Evolutionary conservation across 2,797 vertebrate genomes (phyloP).

Genomic region (Eidolon dupreanum): DNA sequence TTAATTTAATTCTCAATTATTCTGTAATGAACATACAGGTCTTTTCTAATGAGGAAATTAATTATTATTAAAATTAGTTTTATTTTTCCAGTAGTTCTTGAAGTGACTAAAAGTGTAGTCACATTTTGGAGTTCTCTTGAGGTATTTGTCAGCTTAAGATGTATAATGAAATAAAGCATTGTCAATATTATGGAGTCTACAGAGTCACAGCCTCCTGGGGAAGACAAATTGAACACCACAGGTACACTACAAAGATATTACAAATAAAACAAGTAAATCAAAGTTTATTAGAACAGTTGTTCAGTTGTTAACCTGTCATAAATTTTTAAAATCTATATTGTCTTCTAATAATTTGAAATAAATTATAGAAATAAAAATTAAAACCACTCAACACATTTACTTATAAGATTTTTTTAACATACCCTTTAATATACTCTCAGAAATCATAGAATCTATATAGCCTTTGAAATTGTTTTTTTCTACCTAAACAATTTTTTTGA

Average conservation of each 20-base stretch:
- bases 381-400: background rate
- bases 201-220: slow-evolving; percentile 47
- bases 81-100: slow-evolving; percentile 13
- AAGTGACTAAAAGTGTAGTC: background rate
- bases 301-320: slow-evolving; percentile 41
- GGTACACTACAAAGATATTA: slow-evolving; percentile 44
- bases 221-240: slow-evolving; percentile 70
- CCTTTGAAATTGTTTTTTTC: background rate
- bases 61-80: slow-evolving; percentile 55
- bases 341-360: background rate
- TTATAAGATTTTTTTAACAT: background rate
- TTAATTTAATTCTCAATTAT: slow-evolving; percentile 42
- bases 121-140: slow-evolving; percentile 17
- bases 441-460: background rate
- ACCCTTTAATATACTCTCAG: background rate
- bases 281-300: slow-evolving; percentile 46
- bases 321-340: background rate
- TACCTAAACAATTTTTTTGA: background rate
- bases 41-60: slow-evolving; percentile 13
- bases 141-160: slow-evolving; percentile 51
- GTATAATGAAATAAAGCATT: slow-evolving; percentile 66
- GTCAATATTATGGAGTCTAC: background rate
- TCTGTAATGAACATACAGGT: background rate
- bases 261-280: slow-evolving; percentile 69
- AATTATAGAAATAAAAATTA: background rate